Base-by-base conservation (phyloP, 2,113 vertebrate species). In the Lipotes vexillifer region DNA sequence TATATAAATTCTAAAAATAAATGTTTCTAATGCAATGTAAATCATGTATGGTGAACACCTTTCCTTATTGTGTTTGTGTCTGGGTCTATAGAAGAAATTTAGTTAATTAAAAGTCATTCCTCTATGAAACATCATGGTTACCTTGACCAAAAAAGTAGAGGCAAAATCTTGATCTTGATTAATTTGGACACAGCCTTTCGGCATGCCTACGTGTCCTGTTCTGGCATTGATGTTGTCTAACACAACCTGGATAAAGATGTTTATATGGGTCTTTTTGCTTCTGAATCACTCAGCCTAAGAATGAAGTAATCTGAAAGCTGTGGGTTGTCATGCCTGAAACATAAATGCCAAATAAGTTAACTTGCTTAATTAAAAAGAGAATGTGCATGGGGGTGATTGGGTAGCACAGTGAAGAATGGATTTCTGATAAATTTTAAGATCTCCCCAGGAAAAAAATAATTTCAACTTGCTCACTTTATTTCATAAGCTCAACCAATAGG, bases 181-280 rank as follows among this genome's bases (percentile, higher is more conserved):
- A 46, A 87, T 38, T 18, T n/a, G 36, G 6, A 63, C 3, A 2
- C 36, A 66, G 66, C 14, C 46, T 96, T 85, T 2, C 8, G 33
- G 14, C n/a, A 18, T 27, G 13, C 1, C 3, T 21, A 21, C 33
- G 13, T 71, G 41, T 96, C 31, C n/a, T 93, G 3, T 85, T 82
- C 38, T 91, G 52, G 77, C 57, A 69, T 69, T 57, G 27, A 85
- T 74, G 33, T 12, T 80, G 41, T 84, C 83, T 93, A 85, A 94
- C 2, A 72, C 21, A 61, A 65, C n/a, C 6, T 12, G 36, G 46
- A 97, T 97, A 96, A 97, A 98, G 27, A 94, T 82, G 25, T 97
- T 97, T 97, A 59, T 57, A 81, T 89, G 96, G 84, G 90, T 97
- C 96, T 96, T 94, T 98, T 74, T 57, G 38, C 65, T 72, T 38